These are phyloP conservation scores for Sebastes paucispinis DNA, from an alignment of 2,797 vertebrate species.

Conservation along the genomic window DNA sequence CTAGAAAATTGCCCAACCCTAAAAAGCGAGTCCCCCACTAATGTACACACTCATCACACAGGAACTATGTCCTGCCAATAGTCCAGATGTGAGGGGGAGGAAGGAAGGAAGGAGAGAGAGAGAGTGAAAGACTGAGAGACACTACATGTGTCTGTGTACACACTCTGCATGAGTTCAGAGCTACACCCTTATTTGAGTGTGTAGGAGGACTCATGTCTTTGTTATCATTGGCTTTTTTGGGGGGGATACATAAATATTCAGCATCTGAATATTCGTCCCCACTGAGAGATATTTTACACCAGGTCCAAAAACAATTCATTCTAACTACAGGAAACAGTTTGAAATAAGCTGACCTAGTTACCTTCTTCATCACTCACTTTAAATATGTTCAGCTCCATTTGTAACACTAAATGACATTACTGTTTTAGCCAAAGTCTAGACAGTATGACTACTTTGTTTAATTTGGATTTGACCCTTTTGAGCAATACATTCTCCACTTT, in stretches of 20 bases:
- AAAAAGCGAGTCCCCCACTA: conserved; percentile 55
- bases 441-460: conserved; percentile 18
- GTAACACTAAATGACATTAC: conserved; percentile 4
- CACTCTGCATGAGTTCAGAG: conserved; percentile 38
- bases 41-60: conserved; percentile 63
- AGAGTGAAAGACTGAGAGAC: conserved; percentile 15
- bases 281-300: conserved; percentile 26
- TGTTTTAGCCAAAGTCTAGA: conserved; percentile 53
- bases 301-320: conserved; percentile 33
- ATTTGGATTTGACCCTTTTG: conserved; percentile 21
- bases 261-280: conserved; percentile 33
- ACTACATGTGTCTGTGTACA: conserved; percentile 25
- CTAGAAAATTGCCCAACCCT: conserved; percentile 59
- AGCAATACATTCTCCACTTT: conserved; percentile 26
- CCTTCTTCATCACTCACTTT: conserved; percentile 12
- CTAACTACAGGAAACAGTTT: conserved; percentile 35
- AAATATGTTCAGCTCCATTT: conserved; percentile 34
- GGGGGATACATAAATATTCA: conserved; percentile 40
- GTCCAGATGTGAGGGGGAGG: conserved; percentile 82
- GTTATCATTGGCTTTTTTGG: conserved; percentile 32
- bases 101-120: conserved; percentile 33
- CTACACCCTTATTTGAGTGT: conserved; percentile 52
- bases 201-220: conserved; percentile 50
- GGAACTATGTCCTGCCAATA: conserved; percentile 70
- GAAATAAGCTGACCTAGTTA: conserved; percentile 32